Evolutionary conservation across 1,140 invertebrate genomes (phyloP), one percentile per base, ranked within the genome.

Genomic region (Macrosteles quadrilineatus): DNA sequence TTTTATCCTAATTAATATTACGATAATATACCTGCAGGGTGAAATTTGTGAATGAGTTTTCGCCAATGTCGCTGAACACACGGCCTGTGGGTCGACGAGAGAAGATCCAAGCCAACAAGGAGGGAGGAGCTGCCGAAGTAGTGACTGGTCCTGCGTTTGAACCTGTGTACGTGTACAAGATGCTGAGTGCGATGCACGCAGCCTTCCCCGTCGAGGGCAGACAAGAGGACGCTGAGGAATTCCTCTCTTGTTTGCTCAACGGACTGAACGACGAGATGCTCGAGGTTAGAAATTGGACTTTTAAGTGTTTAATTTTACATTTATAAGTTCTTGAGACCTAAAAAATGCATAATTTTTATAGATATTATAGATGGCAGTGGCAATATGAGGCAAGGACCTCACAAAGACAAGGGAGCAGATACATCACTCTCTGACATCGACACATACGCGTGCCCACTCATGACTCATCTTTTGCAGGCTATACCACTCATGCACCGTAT

Each of bases 201-300:
- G 86, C 83, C 23, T 88, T 88, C 76, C 84, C 87, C 59, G 84
- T 92, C 70, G 91, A 93, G 81, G 94, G 93, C 3, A 81, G 93
- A 9, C 94, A 98, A 78, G 95, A 98, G 80, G 96, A 98, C 83
- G 96, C 96, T 0, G 96, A 98, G 80, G 96, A 98, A 77, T 98
- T 98, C 80, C 84, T 98, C 1, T 92, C 92, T 14, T 96, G 91
- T 81, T 84, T 98, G 57, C 85, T 98, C 1, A 98, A 98, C 81
- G 91, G 92, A 31, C 86, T 98, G 32, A 96, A 97, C 80, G 96
- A 98, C 80, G 96, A 98, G 83, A 97, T 98, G 95, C 81, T 95
- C 0, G 91, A 95, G 81, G 90, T 93, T 77, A 72, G 75, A 73
- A 36, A 6, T 40, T 73, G 59, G 32, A 29, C 14, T 36, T 36